A percentile compares a stretch with the other conserved stretches of the same genome.
Conservation (phyloP, 2,113 vertebrate species). For the Platysteira castanea region DNA sequence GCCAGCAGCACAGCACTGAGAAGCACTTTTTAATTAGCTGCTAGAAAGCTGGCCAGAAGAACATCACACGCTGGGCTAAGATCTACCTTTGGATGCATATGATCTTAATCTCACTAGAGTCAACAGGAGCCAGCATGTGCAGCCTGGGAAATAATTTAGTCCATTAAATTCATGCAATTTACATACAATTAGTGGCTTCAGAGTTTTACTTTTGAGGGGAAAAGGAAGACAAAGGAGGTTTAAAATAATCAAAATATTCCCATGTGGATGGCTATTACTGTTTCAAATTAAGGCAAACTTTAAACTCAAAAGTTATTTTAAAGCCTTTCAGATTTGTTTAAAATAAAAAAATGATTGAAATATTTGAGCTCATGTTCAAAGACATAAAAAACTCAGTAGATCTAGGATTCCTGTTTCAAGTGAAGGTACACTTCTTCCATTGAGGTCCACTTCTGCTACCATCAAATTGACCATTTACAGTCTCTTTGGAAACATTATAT, state of each 20-base stretch:
- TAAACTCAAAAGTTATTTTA: not conserved
- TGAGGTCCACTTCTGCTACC: not conserved
- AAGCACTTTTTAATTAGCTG: constrained; percentile 6
- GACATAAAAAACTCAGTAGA: not conserved
- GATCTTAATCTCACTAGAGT: not conserved
- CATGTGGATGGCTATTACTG: not conserved
- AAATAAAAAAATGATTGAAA: not conserved
- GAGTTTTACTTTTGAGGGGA: not conserved
- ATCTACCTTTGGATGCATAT: not conserved
- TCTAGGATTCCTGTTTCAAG: not conserved
- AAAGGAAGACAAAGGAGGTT: not conserved
- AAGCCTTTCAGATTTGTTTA: not conserved
- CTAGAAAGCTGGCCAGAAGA: not conserved
- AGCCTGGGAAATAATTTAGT: not conserved
- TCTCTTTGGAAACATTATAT: not conserved
- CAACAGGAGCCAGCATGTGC: not conserved
- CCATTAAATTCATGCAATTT: not conserved
- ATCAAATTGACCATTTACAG: not conserved
- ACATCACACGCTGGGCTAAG: not conserved
- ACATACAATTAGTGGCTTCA: not conserved
- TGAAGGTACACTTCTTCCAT: not conserved
- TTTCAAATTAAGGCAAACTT: not conserved
- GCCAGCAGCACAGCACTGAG: not conserved
- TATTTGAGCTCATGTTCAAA: not conserved
- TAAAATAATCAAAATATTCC: not conserved